Evolutionary conservation across 2,888 invertebrate species (phyloP), one percentile per base, ranked within the genome.

Genomic region (Frankliniella fusca): DNA sequence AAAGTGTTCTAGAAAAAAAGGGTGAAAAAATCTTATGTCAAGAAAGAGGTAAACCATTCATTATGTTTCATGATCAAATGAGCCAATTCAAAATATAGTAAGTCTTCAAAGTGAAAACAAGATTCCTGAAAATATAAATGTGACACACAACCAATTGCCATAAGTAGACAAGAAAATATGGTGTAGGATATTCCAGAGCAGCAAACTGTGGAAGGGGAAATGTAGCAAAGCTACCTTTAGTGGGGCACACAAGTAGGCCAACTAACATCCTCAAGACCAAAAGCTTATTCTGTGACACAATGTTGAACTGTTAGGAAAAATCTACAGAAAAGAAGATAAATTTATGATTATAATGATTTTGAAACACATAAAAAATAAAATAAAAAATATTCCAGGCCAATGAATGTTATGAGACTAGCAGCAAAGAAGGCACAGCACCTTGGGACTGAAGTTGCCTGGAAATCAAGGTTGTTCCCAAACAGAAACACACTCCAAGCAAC

Each of bases 201-300:
- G 18, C 61, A 61, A n/a, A 61, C 61, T 15, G 18, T 61, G n/a
- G 18, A 61, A n/a, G 61, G n/a, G 18, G 61, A 61, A 61, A 61
- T 20, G 61, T 61, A 70, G 70, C 23, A 70, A 23, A 70, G 23
- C 70, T 70, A n/a, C 10, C 23, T 70, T 23, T 11, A 70, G 70
- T 70, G 70, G 70, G 70, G 23, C 70, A 23, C 23, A 70, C 70
- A 70, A 70, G 70, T 70, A 70, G 70, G 70, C 70, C 70, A 70
- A 23, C 11, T 23, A 70, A 70, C 70, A 23, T 70, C 70, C 70
- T 70, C 0, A 18, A 54, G 54, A 54, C 18, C 54, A 15, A 18
- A 15, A 8, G 54, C 54, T 15, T 18, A 54, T 15, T 5, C 11
- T 54, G 3, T 5, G 18, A 54, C 54, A 54, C 54, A 54, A 11